phyloP scores from a whole-genome alignment of 2,113 vertebrate genomes.

The Lepidothrix coronata region DNA sequence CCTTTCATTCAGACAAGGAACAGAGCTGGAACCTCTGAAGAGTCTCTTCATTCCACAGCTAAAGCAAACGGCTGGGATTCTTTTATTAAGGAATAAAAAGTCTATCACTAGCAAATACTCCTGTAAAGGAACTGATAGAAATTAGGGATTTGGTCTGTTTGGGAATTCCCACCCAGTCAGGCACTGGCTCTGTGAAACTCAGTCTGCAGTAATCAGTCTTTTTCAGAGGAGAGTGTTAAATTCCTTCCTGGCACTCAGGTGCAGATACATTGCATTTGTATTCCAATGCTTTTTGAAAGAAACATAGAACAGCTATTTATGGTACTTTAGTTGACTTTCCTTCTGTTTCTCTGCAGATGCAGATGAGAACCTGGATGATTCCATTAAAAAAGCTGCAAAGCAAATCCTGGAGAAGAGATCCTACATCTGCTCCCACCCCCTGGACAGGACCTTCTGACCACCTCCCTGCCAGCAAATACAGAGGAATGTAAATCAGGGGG shows the following conservation, averaged over 20 bases:
- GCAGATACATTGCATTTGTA: not conserved
- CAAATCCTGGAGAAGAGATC: slow-evolving; percentile 84
- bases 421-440: slow-evolving; percentile 89
- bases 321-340: not conserved
- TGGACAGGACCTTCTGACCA: slow-evolving; percentile 85
- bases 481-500: not conserved
- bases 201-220: not conserved
- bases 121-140: not conserved
- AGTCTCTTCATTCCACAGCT: not conserved
- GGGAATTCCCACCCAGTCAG: not conserved
- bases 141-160: not conserved
- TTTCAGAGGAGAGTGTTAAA: not conserved
- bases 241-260: not conserved
- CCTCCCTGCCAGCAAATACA: not conserved
- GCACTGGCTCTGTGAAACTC: not conserved
- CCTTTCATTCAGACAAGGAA: not conserved
- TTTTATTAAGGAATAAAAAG: not conserved
- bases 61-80: not conserved
- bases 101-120: not conserved
- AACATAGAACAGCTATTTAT: not conserved
- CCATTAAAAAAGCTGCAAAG: slow-evolving; percentile 87
- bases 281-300: not conserved
- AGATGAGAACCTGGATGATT: slow-evolving; percentile 88
- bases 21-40: not conserved
- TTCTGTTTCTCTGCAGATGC: slow-evolving; percentile 70